A percentile compares a stretch with the other conserved stretches of the same genome.
phyloP scores from a whole-genome alignment of 2,113 vertebrate species.

The Sander vitreus region DNA sequence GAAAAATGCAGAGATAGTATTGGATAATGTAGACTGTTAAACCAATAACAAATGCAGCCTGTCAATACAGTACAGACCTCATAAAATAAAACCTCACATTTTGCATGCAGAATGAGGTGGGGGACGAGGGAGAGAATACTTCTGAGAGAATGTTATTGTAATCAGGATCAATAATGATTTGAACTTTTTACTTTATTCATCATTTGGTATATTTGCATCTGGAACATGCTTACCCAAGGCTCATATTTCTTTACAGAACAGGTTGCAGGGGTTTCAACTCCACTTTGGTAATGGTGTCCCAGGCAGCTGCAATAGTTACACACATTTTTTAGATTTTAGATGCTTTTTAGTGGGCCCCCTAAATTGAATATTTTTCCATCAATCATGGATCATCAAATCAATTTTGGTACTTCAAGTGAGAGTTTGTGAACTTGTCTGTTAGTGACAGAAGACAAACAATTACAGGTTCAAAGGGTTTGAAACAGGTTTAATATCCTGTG shows the following conservation, averaged over 20 bases:
- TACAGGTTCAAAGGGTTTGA: too few species aligned
- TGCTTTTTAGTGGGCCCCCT: too few species aligned
- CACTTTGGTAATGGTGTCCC: neutral
- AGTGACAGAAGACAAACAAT: too few species aligned
- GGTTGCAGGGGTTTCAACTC: conserved; percentile 5
- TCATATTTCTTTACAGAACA: conserved; percentile 3
- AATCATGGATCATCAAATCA: too few species aligned
- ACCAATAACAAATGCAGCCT: neutral
- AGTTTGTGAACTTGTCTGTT: too few species aligned
- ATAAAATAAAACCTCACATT: conserved; percentile 2
- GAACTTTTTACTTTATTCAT: neutral
- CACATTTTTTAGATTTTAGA: neutral
- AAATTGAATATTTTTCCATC: too few species aligned
- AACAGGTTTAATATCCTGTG: too few species aligned
- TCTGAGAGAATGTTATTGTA: neutral
- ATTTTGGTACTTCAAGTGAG: too few species aligned
- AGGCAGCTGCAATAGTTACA: neutral
- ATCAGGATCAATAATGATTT: neutral
- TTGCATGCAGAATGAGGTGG: neutral
- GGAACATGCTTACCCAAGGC: neutral
- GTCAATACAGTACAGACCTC: neutral
- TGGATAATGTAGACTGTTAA: neutral
- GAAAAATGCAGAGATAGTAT: neutral
- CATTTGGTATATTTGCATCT: neutral
- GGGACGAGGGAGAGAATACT: neutral